These are phyloP conservation scores for Palaemon carinicauda DNA, from an alignment of 1,140 invertebrate species.

Conservation along the genomic window DNA sequence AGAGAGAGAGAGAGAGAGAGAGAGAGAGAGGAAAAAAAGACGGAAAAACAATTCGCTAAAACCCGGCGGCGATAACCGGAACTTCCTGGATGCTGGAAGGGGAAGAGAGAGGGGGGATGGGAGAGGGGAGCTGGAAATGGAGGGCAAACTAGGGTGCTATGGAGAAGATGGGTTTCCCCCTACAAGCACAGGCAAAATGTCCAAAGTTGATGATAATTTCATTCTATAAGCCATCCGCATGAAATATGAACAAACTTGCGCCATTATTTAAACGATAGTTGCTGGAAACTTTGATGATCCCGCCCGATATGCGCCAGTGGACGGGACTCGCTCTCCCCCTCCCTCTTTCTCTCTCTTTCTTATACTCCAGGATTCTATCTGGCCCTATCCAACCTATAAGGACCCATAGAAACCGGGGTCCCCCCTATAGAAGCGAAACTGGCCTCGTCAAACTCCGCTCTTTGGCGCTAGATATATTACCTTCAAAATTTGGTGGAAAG, in stretches of 20 bases:
- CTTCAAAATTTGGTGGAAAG: not conserved
- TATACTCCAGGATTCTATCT: too few relatives aligned
- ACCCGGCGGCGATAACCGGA: not conserved
- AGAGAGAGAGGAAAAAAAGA: not conserved
- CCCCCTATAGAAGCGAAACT: not conserved
- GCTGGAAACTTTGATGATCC: constrained; percentile 51
- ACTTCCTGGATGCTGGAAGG: not conserved
- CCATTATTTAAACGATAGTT: constrained; percentile 59
- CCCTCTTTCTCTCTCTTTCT: too few relatives aligned
- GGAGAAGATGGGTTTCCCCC: constrained; percentile 29
- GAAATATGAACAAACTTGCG: constrained; percentile 57
- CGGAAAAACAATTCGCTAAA: not conserved
- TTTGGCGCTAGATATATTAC: constrained; percentile 23
- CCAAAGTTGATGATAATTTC: constrained; percentile 54
- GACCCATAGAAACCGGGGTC: not conserved
- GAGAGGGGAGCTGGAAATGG: not conserved
- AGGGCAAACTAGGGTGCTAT: not conserved
- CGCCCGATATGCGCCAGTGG: constrained; percentile 36
- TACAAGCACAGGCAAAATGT: constrained; percentile 53
- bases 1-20: not conserved
- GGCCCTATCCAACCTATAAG: too few relatives aligned
- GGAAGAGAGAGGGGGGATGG: too few relatives aligned
- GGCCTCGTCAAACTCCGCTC: not conserved
- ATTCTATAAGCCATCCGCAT: constrained; percentile 57
- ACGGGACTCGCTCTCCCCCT: not conserved